phyloP scores from a whole-genome alignment of 2,113 vertebrate genomes.

The Meriones unguiculatus region DNA sequence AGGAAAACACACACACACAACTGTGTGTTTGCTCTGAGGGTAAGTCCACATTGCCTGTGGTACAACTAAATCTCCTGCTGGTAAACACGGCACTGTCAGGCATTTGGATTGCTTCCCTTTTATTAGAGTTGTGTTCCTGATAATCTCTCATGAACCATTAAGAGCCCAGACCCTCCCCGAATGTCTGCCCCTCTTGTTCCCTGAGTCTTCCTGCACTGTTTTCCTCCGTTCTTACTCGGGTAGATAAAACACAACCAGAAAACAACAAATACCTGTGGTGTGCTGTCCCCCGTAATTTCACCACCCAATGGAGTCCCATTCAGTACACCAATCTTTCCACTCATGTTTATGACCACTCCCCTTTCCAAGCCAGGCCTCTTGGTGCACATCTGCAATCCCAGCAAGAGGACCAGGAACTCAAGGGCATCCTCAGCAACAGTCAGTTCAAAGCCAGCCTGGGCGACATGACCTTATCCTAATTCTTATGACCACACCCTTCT shows the following conservation, averaged over 20 bases:
- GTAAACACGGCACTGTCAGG: constrained; percentile 77
- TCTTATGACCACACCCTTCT: too few relatives aligned
- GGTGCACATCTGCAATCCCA: neutral
- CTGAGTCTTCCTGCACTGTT: neutral
- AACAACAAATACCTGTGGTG: constrained; percentile 56
- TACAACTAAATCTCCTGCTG: constrained; percentile 77
- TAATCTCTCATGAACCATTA: constrained; percentile 76
- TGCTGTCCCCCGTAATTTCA: neutral
- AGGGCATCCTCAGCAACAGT: neutral
- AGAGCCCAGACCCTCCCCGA: constrained; percentile 26
- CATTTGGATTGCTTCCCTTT: constrained; percentile 77
- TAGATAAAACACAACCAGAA: constrained; percentile 69
- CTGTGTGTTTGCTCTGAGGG: constrained; percentile 78
- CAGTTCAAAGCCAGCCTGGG: neutral
- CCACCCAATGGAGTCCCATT: neutral
- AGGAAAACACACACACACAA: constrained; percentile 78
- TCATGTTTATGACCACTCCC: neutral
- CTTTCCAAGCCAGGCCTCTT: neutral
- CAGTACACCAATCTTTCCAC: neutral
- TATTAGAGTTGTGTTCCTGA: constrained; percentile 66
- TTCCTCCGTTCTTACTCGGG: constrained; percentile 13
- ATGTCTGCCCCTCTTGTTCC: constrained; percentile 42
- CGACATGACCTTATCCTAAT: too few relatives aligned
- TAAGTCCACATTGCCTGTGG: constrained; percentile 76
- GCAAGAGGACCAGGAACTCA: neutral